Conservation (phyloP, 2,113 vertebrate genomes). For the Cyanoliseus patagonus region DNA sequence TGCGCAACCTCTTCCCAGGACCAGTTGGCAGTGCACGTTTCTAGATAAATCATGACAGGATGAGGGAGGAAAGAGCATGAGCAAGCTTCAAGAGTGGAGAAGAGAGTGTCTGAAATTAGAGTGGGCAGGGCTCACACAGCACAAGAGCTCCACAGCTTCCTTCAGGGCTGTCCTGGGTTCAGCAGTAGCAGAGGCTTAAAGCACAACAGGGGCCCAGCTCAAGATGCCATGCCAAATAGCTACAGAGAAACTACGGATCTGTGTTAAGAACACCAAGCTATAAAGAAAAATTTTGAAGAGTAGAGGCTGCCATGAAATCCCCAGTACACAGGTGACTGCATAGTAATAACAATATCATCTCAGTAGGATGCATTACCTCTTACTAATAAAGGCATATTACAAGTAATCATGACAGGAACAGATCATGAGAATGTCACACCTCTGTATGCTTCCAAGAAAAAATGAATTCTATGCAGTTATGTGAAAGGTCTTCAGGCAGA, state of each 20-base stretch:
- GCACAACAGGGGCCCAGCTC: background rate
- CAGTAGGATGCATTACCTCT: background rate
- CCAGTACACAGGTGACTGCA: background rate
- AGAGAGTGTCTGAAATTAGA: background rate
- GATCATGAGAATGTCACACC: background rate
- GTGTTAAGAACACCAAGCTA: background rate
- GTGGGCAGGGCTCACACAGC: background rate
- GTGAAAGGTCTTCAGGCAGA: background rate
- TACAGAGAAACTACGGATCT: background rate
- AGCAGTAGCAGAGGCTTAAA: no score
- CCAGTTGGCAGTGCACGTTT: background rate
- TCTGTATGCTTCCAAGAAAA: background rate
- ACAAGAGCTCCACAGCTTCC: background rate
- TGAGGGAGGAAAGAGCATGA: background rate
- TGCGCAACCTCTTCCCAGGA: background rate
- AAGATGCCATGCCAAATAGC: background rate
- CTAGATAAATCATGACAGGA: background rate
- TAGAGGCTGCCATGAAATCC: background rate
- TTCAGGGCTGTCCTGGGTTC: background rate
- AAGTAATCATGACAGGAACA: background rate
- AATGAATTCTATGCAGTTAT: background rate
- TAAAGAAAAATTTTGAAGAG: background rate
- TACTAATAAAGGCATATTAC: background rate
- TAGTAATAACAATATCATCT: background rate
- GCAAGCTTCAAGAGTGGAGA: background rate